phyloP scores from a whole-genome alignment of 1,140 invertebrate genomes.

The Scaptomyza pallida region DNA sequence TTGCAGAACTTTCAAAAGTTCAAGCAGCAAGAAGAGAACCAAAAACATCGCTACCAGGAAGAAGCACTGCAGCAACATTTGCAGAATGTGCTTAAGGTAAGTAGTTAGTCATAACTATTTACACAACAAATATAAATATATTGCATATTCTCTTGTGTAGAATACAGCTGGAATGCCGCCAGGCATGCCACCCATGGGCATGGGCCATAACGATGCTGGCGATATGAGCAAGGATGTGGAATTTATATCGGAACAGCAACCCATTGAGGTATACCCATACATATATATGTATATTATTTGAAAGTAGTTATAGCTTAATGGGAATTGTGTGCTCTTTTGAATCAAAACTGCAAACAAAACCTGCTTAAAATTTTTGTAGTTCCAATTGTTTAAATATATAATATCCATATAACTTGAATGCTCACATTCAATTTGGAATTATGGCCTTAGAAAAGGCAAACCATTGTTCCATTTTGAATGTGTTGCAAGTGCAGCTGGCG shows the following conservation, averaged over 20 bases:
- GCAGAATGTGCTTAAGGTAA: conserved; percentile 84
- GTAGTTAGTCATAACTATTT: background rate
- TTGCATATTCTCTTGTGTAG: conserved; percentile 40
- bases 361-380: conserved; percentile 32
- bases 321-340: conserved; percentile 25
- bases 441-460: background rate
- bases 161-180: conserved; percentile 56
- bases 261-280: conserved; percentile 83
- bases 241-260: conserved; percentile 84
- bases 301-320: conserved; percentile 7
- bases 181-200: conserved; percentile 44
- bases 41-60: conserved; percentile 89
- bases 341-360: conserved; percentile 12
- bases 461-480: conserved; percentile 41
- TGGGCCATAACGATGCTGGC: conserved; percentile 54
- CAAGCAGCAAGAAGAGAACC: conserved; percentile 88
- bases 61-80: conserved; percentile 92
- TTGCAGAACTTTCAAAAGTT: conserved; percentile 86
- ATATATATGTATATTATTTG: background rate
- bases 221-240: conserved; percentile 84
- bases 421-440: conserved; percentile 37
- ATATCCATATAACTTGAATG: background rate
- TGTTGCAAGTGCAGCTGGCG: conserved; percentile 58
- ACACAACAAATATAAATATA: background rate
- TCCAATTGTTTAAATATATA: conserved; percentile 7